phyloP scores from a whole-genome alignment of 1,140 invertebrate species.

The Streblospio benedicti region DNA sequence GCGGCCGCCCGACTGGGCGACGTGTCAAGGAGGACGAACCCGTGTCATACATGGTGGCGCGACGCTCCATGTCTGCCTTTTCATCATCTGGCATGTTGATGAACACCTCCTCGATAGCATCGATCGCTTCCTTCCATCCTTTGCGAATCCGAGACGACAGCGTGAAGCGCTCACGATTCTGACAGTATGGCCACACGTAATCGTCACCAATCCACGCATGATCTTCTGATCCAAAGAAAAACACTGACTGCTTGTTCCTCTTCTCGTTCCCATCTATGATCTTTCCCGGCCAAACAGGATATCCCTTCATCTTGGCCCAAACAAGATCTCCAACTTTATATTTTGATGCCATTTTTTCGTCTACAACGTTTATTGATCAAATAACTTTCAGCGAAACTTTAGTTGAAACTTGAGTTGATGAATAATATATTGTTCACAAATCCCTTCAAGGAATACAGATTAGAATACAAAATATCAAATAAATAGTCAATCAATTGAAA shows the following conservation, averaged over 20 bases:
- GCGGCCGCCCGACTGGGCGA: no score
- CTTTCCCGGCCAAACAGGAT: constrained; percentile 36
- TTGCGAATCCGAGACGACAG: constrained; percentile 65
- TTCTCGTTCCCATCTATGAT: background rate
- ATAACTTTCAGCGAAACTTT: no score
- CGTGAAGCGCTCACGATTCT: constrained; percentile 69
- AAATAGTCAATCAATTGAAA: no score
- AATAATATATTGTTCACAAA: no score
- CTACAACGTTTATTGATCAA: no score
- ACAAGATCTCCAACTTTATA: constrained; percentile 66
- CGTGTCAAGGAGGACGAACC: no score
- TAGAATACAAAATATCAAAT: no score
- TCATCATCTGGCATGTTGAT: constrained; percentile 33
- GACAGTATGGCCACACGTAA: constrained; percentile 72
- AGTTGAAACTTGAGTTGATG: no score
- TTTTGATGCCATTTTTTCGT: constrained; percentile 54
- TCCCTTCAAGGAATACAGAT: no score
- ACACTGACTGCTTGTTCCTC: background rate
- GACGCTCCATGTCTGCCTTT: no score
- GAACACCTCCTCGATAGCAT: constrained; percentile 76
- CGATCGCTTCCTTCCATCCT: constrained; percentile 73
- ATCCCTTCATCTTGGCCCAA: constrained; percentile 50
- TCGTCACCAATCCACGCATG: constrained; percentile 77
- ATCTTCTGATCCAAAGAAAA: constrained; percentile 5
- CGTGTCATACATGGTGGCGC: no score